Evolutionary conservation across 1,140 invertebrate genomes (phyloP).

Genomic region (Amyelois transitella): DNA sequence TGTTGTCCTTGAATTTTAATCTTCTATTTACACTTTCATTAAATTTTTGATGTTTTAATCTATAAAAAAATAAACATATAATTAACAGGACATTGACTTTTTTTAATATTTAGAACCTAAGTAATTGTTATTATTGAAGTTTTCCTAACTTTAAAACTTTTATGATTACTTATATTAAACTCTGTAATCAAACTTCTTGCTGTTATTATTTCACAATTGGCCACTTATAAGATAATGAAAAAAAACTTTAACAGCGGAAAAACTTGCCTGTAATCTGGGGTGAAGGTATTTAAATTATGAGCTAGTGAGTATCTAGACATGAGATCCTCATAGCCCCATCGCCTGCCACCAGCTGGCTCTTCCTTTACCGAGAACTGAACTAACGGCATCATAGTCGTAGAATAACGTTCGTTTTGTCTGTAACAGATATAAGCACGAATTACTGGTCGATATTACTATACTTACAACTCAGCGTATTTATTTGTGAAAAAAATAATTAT

Average conservation of each 20-base stretch:
- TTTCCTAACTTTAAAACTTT: too few species aligned
- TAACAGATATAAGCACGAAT: too few species aligned
- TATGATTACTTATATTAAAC: too few species aligned
- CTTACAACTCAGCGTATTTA: too few species aligned
- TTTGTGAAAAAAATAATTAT: too few species aligned
- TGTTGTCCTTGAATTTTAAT: background rate
- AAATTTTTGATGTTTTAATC: background rate
- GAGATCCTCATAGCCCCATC: conserved; percentile 3
- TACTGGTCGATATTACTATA: too few species aligned
- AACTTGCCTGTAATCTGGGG: conserved; percentile 29
- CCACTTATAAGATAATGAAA: too few species aligned
- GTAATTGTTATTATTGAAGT: too few species aligned
- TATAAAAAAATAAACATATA: background rate
- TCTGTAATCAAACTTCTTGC: too few species aligned
- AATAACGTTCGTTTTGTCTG: conserved; percentile 29
- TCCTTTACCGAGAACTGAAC: conserved; percentile 39
- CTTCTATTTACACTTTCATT: background rate
- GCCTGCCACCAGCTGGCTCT: conserved; percentile 7
- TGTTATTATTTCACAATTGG: too few species aligned
- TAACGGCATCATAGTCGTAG: conserved; percentile 39
- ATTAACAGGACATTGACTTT: too few species aligned
- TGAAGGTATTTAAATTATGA: conserved; percentile 25
- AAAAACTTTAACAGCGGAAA: background rate
- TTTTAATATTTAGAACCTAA: too few species aligned
- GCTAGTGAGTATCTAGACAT: conserved; percentile 14